Evolutionary conservation across 2,888 invertebrate genomes (phyloP).

Genomic region (Limnephilus lunatus): DNA sequence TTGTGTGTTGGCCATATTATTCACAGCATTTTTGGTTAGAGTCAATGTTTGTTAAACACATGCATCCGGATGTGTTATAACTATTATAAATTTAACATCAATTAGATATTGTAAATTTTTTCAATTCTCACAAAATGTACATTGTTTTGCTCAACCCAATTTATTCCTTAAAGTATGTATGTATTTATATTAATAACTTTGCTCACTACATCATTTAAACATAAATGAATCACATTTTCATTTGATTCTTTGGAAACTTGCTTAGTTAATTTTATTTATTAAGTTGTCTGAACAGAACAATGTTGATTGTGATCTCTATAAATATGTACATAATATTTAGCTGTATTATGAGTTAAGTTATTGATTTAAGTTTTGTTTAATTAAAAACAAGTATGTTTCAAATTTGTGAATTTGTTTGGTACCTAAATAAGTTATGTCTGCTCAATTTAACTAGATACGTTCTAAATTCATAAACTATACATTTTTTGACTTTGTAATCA

Average conservation of each 20-base stretch:
- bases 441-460: neutral
- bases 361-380: neutral
- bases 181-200: neutral
- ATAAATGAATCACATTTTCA: neutral
- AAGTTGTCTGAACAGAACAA: slow-evolving; percentile 13
- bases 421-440: neutral
- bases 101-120: neutral
- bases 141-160: neutral
- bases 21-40: too few species aligned
- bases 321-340: neutral
- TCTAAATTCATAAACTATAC: neutral
- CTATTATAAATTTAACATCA: neutral
- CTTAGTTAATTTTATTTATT: slow-evolving; percentile 7
- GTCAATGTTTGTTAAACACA: too few species aligned
- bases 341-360: neutral
- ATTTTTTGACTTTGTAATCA: too few species aligned
- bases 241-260: neutral
- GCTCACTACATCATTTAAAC: neutral
- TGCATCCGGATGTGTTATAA: neutral
- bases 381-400: neutral
- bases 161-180: neutral
- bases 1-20: too few species aligned
- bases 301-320: slow-evolving; percentile 29
- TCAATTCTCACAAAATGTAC: neutral
- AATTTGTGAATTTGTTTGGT: neutral